phyloP scores from a whole-genome alignment of 1,140 invertebrate species.

The Hirudo medicinalis region DNA sequence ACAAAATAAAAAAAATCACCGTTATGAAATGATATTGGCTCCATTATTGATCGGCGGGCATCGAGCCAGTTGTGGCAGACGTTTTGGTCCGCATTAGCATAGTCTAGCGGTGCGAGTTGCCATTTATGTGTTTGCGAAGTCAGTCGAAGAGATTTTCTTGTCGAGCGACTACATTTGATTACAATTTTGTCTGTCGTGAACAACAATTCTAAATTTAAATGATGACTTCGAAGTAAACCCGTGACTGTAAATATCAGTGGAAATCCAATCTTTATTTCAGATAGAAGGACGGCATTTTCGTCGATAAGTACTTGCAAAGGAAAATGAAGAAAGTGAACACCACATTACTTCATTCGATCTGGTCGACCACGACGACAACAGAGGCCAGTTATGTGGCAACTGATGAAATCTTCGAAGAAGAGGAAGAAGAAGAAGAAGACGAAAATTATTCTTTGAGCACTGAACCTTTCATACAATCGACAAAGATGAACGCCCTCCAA shows the following conservation, averaged over 20 bases:
- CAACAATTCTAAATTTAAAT: not conserved
- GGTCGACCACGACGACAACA: not conserved
- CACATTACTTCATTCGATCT: not conserved
- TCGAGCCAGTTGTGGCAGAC: no score
- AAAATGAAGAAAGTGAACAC: not conserved
- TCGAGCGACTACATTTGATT: no score
- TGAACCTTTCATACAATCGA: not conserved
- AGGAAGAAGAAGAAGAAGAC: constrained; percentile 9
- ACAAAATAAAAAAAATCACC: no score
- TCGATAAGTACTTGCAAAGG: not conserved
- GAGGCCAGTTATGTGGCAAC: not conserved
- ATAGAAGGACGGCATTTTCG: not conserved
- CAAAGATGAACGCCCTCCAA: not conserved
- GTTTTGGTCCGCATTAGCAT: no score
- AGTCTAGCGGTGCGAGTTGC: no score
- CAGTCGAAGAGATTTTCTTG: no score
- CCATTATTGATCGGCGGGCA: no score
- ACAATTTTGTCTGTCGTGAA: no score
- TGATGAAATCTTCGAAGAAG: not conserved
- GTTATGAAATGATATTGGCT: no score
- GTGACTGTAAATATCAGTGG: not conserved
- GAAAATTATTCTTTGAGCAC: not conserved
- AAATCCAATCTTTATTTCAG: not conserved
- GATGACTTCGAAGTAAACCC: not conserved
- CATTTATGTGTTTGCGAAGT: no score